Conservation (phyloP, 2,888 invertebrate species). For the Molorchus minor region DNA sequence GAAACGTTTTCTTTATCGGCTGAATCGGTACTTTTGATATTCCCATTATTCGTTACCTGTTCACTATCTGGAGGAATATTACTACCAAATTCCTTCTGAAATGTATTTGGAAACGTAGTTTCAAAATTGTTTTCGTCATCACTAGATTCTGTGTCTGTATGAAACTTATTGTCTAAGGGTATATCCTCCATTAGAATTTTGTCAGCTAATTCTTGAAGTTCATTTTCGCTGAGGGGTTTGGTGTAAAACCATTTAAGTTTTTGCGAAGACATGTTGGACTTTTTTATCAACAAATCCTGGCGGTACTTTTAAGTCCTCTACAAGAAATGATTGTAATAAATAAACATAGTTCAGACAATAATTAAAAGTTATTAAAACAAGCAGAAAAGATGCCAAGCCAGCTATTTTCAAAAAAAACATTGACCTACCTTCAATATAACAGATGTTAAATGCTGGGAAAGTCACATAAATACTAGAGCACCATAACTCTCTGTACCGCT, state of each 20-base stretch:
- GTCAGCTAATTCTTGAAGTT: neutral
- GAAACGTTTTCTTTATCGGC: neutral
- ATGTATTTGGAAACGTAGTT: neutral
- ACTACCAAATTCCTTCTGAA: neutral
- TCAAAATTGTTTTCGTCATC: neutral
- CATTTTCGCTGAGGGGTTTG: neutral
- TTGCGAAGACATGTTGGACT: neutral
- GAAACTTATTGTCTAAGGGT: conserved; percentile 1
- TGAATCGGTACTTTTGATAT: neutral
- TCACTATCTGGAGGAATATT: neutral
- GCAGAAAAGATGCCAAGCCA: neutral
- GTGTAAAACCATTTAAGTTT: neutral
- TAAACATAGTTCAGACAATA: neutral
- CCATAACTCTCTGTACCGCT: neutral
- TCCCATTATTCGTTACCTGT: neutral
- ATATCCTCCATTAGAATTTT: neutral
- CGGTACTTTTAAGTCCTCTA: neutral
- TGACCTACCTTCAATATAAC: neutral
- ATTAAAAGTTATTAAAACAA: neutral
- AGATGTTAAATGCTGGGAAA: no score
- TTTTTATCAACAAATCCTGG: neutral
- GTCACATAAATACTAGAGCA: neutral
- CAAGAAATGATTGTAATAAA: neutral
- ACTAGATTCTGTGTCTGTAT: neutral
- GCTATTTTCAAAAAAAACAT: neutral